Base-by-base conservation (phyloP, 1,140 invertebrate species). In the Sitobion miscanthi region DNA sequence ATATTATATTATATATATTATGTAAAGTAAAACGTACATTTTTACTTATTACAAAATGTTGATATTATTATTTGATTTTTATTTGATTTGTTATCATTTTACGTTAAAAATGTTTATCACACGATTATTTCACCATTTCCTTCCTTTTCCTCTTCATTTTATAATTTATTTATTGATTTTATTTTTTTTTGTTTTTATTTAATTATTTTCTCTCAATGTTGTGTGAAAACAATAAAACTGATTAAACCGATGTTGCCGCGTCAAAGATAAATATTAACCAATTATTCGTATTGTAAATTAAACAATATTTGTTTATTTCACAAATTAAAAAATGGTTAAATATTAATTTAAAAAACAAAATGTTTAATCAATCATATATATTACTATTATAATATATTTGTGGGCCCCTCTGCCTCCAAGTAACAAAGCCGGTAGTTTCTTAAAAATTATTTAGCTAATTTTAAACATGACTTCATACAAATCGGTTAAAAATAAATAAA, bases 321-420 rank as follows among this genome's bases (percentile, higher is more conserved):
- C 85, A 87, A 89, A 87, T 62, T 62, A 77, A 93, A 93, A 52
- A 93, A 77, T 93, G 35, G 52, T 93, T 83, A 86, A 85, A 86
- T 25, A 82, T 62, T 91, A 57, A 87, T 52, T 42, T 21, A 86
- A 86, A 54, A 35, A 89, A 89, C 88, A 82, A 93, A 35, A 90
- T 69, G 6, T 77, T 93, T 93, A 85, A 86, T 77, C 83, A 91
- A 85, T 49, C 42, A 57, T 93, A 52, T 85, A 90, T 93, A 77
- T 77, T 90, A 47, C n/a, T 49, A 47, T 90, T 45, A 91, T 87
- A 49, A 83, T 90, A 89, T 91, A 91, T 94, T 93, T 94, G 91
- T 94, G 91, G 94, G 94, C 95, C 95, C 95, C 95, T 95, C 95
- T 95, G 95, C 95, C 95, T 95, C 95, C 95, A 95, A 95, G 95